Evolutionary conservation across 2,888 invertebrate species (phyloP).

Genomic region (Endomychus coccineus): DNA sequence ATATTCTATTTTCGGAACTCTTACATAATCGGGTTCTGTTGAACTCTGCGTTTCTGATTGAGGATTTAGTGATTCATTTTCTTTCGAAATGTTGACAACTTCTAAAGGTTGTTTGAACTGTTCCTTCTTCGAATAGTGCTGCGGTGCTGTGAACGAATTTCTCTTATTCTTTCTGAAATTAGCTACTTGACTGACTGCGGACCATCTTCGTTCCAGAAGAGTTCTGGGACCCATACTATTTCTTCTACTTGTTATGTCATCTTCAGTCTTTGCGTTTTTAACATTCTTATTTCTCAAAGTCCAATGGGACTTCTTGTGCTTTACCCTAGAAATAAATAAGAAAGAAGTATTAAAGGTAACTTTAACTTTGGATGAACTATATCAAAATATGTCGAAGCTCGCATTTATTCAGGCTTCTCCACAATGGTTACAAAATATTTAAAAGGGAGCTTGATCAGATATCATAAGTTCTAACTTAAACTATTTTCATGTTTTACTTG

Average conservation of each 20-base stretch:
- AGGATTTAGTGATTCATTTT: neutral
- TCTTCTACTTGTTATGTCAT: constrained; percentile 26
- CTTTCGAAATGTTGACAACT: neutral
- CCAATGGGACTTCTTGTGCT: constrained; percentile 34
- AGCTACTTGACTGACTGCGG: constrained; percentile 44
- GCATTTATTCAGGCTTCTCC: too few species aligned
- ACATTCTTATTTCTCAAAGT: constrained; percentile 26
- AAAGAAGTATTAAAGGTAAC: constrained; percentile 9
- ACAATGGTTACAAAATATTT: too few species aligned
- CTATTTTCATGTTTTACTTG: too few species aligned
- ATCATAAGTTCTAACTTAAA: too few species aligned
- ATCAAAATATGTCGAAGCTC: too few species aligned
- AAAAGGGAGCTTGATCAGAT: too few species aligned
- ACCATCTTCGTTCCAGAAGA: constrained; percentile 49
- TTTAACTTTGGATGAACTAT: too few species aligned
- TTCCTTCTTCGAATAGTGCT: constrained; percentile 17
- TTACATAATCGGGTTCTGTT: constrained; percentile 52
- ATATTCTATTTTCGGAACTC: constrained; percentile 67
- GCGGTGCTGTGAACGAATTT: constrained; percentile 30
- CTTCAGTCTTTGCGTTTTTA: constrained; percentile 14
- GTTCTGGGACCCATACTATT: constrained; percentile 25
- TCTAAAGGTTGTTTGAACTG: neutral
- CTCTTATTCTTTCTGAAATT: constrained; percentile 33
- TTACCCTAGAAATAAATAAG: constrained; percentile 26
- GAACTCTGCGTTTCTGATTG: neutral